Conservation (phyloP, 2,113 vertebrate genomes). For the Isichthys henryi region DNA sequence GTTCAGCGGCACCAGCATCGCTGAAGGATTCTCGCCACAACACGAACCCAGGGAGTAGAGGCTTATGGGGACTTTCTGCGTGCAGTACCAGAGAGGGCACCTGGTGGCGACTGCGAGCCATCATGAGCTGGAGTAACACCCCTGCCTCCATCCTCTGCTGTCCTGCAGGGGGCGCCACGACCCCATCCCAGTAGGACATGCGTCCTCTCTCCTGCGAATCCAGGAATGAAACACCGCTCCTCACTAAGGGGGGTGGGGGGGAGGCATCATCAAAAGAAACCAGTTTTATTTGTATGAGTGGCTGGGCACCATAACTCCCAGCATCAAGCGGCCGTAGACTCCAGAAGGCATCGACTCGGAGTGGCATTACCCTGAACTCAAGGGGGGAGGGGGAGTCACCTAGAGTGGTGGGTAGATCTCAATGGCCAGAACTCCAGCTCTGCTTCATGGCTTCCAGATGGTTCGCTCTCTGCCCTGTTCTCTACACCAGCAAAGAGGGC, state of each 20-base stretch:
- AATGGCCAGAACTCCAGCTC: not conserved
- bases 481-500: not conserved
- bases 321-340: not conserved
- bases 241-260: not conserved
- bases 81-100: not conserved
- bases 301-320: not conserved
- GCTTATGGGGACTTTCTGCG: not conserved
- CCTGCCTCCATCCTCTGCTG: not conserved
- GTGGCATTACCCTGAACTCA: not conserved
- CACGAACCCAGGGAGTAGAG: too few relatives aligned
- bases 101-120: not conserved
- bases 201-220: not conserved
- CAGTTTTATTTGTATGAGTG: not conserved
- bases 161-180: not conserved
- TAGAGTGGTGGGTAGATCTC: not conserved
- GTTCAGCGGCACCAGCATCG: constrained; percentile 22
- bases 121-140: not conserved
- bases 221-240: not conserved
- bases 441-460: not conserved
- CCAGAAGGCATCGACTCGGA: not conserved
- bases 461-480: not conserved
- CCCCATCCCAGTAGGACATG: not conserved
- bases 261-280: not conserved
- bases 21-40: not conserved
- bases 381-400: not conserved